These are phyloP conservation scores for Lysiphlebus fabarum DNA, from an alignment of 1,140 invertebrate genomes.

Conservation along the genomic window DNA sequence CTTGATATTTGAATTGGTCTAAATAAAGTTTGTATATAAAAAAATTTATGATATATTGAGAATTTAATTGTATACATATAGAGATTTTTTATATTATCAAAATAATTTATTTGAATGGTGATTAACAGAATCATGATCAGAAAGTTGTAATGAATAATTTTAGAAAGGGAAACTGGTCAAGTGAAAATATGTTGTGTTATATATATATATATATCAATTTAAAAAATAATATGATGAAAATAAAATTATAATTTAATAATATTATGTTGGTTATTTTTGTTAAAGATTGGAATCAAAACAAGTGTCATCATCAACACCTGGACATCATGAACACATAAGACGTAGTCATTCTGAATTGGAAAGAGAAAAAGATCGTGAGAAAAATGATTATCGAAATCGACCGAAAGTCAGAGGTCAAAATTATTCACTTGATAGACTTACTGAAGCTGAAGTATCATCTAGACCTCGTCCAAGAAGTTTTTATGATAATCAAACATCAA, in stretches of 20 bases:
- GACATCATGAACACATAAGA: constrained; percentile 40
- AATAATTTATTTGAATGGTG: background rate
- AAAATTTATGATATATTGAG: background rate
- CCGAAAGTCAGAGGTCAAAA: constrained; percentile 45
- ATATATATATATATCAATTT: background rate
- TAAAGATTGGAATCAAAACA: background rate
- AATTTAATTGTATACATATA: background rate
- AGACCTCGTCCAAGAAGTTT: constrained; percentile 49
- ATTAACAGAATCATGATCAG: constrained; percentile 12
- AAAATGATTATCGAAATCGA: constrained; percentile 36
- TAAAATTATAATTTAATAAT: background rate
- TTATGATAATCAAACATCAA: constrained; percentile 46
- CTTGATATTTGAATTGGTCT: too few species aligned
- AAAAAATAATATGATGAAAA: background rate
- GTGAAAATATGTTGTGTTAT: constrained; percentile 18
- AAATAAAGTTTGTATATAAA: too few species aligned
- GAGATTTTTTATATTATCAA: background rate
- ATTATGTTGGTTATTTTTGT: background rate
- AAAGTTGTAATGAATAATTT: constrained; percentile 12
- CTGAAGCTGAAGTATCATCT: constrained; percentile 39
- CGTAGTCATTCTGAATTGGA: constrained; percentile 43
- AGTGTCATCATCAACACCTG: constrained; percentile 24
- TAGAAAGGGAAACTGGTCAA: constrained; percentile 22
- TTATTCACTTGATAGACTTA: constrained; percentile 40
- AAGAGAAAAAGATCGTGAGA: constrained; percentile 36